Evolutionary conservation across 2,888 invertebrate species (phyloP).

Genomic region (Biston stratarius): DNA sequence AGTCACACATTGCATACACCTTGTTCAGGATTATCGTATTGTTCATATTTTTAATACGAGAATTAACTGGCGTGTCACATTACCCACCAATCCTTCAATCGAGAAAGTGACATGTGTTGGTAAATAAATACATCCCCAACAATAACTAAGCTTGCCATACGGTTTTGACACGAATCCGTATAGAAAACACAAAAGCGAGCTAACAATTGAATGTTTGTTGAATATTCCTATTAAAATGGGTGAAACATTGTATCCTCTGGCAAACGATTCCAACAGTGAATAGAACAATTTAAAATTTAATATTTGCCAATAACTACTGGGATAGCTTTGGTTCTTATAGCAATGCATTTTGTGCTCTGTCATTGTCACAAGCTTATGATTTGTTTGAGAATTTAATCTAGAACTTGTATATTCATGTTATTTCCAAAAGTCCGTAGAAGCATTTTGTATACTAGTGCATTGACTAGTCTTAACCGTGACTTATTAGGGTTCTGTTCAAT

Average conservation of each 20-base stretch:
- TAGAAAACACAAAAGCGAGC: slow-evolving; percentile 6
- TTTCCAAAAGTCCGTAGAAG: too few species aligned
- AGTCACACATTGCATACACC: too few species aligned
- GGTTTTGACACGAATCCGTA: slow-evolving; percentile 11
- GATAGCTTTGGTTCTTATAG: background rate
- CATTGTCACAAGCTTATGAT: too few species aligned
- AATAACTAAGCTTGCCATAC: slow-evolving; percentile 17
- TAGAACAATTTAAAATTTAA: slow-evolving; percentile 3
- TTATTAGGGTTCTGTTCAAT: too few species aligned
- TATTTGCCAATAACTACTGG: background rate
- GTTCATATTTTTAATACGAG: slow-evolving; percentile 66
- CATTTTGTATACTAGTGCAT: too few species aligned
- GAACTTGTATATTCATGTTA: too few species aligned
- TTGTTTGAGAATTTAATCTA: too few species aligned
- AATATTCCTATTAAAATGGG: background rate
- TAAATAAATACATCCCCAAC: slow-evolving; percentile 47
- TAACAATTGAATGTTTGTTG: slow-evolving; percentile 1
- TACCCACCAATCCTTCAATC: slow-evolving; percentile 30
- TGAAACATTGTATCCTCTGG: background rate
- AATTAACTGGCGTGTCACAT: slow-evolving; percentile 60
- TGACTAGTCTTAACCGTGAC: too few species aligned
- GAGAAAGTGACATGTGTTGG: slow-evolving; percentile 50
- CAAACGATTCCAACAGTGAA: background rate
- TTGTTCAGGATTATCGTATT: too few species aligned
- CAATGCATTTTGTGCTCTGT: too few species aligned